Conservation (phyloP, 2,888 invertebrate genomes). For the Choristoneura rosaceana region DNA sequence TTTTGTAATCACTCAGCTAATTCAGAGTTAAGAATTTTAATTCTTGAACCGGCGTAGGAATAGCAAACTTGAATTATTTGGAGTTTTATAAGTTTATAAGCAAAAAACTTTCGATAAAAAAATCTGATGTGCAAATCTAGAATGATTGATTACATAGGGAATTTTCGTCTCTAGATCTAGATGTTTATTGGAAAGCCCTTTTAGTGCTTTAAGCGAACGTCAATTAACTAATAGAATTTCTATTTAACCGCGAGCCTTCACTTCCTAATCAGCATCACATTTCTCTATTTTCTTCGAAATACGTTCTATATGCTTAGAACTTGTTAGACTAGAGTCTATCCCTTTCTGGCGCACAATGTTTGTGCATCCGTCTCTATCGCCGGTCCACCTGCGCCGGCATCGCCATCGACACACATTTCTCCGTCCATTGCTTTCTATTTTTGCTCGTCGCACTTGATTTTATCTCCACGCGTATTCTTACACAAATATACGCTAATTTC, state of each 20-base stretch:
- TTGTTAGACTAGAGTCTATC: slow-evolving; percentile 69
- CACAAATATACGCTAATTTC: slow-evolving; percentile 42
- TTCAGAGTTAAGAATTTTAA: slow-evolving; percentile 23
- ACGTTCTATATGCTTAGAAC: slow-evolving; percentile 67
- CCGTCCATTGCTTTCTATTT: slow-evolving; percentile 83
- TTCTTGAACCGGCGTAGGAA: background rate
- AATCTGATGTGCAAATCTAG: background rate
- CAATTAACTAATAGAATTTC: slow-evolving; percentile 39
- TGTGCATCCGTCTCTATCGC: slow-evolving; percentile 64
- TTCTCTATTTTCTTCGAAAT: slow-evolving; percentile 75
- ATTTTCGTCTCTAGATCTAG: too few relatives aligned
- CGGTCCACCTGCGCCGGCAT: slow-evolving; percentile 74
- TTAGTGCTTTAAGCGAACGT: background rate
- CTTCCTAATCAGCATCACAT: slow-evolving; percentile 69
- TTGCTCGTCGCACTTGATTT: slow-evolving; percentile 73
- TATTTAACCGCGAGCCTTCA: slow-evolving; percentile 53
- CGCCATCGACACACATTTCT: slow-evolving; percentile 82
- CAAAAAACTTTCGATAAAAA: background rate
- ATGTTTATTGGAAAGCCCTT: background rate
- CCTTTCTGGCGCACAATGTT: slow-evolving; percentile 66
- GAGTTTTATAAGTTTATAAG: background rate
- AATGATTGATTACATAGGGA: too few relatives aligned
- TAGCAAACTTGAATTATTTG: background rate
- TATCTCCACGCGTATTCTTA: slow-evolving; percentile 61
- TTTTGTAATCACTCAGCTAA: slow-evolving; percentile 56